These are phyloP conservation scores for Zaprionus africanus DNA, from an alignment of 1,140 invertebrate genomes.

Conservation along the genomic window DNA sequence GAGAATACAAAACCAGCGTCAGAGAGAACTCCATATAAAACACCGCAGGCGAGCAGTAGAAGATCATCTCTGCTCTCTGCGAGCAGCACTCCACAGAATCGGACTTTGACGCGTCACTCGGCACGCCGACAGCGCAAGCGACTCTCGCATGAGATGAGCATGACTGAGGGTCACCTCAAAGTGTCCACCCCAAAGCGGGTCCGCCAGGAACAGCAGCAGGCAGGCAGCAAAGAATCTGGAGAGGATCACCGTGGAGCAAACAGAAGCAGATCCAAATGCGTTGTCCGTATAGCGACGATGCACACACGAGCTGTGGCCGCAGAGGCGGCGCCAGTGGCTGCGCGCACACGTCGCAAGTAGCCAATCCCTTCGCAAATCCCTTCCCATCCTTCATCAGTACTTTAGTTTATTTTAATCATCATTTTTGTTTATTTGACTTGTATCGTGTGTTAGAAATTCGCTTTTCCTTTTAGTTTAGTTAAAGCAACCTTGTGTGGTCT, in stretches of 20 bases:
- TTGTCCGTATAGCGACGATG: background rate
- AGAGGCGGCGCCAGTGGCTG: background rate
- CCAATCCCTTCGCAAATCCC: background rate
- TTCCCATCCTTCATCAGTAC: background rate
- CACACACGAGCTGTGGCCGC: background rate
- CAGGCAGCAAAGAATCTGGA: slow-evolving; percentile 1
- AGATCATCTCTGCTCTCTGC: background rate
- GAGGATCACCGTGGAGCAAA: slow-evolving; percentile 29
- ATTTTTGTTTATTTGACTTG: slow-evolving; percentile 12
- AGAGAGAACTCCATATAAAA: background rate
- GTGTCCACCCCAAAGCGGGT: slow-evolving; percentile 62
- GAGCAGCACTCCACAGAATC: slow-evolving; percentile 32
- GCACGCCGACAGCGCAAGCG: slow-evolving; percentile 58
- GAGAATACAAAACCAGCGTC: slow-evolving; percentile 51
- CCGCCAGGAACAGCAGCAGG: slow-evolving; percentile 18
- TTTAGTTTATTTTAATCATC: slow-evolving; percentile 14
- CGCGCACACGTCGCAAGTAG: slow-evolving; percentile 30
- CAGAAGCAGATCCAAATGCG: background rate
- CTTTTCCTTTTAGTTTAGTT: slow-evolving; percentile 11
- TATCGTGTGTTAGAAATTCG: slow-evolving; percentile 10
- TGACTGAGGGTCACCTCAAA: slow-evolving; percentile 54
- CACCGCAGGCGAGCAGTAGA: slow-evolving; percentile 12
- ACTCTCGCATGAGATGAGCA: slow-evolving; percentile 62
- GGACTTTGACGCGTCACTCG: slow-evolving; percentile 59
- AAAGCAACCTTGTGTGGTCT: slow-evolving; percentile 5